A percentile compares a stretch with the other conserved stretches of the same genome.
These are phyloP conservation scores for Periophthalmus magnuspinnatus DNA, from an alignment of 2,797 vertebrate genomes.

Conservation along the genomic window DNA sequence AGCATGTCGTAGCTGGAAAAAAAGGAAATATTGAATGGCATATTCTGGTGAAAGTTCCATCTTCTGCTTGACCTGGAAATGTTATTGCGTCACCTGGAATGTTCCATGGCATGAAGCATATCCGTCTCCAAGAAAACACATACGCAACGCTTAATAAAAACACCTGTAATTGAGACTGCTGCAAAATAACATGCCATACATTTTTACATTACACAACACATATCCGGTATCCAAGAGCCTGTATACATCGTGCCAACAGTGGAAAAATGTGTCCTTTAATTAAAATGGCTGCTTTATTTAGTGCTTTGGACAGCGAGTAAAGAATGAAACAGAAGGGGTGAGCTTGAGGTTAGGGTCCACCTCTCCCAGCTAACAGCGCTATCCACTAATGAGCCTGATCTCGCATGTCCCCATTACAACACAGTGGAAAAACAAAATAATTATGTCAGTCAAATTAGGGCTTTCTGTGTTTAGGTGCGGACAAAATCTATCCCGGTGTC, in stretches of 20 bases:
- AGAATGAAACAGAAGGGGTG: constrained; percentile 32
- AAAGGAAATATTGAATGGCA: too few species aligned
- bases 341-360: constrained; percentile 24
- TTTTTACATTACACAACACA: neutral
- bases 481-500: constrained; percentile 36
- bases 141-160: too few species aligned
- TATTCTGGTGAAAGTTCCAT: neutral
- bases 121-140: neutral
- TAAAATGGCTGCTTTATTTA: constrained; percentile 67
- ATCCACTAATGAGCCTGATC: constrained; percentile 52
- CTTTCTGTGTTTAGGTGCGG: constrained; percentile 23
- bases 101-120: neutral
- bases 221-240: constrained; percentile 15
- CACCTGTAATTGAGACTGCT: too few species aligned
- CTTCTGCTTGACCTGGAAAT: neutral
- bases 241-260: constrained; percentile 36
- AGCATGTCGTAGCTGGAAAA: too few species aligned
- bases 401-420: constrained; percentile 39
- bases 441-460: constrained; percentile 29
- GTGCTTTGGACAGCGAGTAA: constrained; percentile 23
- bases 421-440: constrained; percentile 51
- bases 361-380: neutral
- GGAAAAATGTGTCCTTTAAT: constrained; percentile 65
- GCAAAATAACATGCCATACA: neutral
- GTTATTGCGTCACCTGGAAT: neutral